Percentiles rank a stretch among this genome's conserved stretches.
These are phyloP conservation scores for Anthophora plumipes DNA, from an alignment of 2,888 invertebrate genomes.

Conservation along the genomic window DNA sequence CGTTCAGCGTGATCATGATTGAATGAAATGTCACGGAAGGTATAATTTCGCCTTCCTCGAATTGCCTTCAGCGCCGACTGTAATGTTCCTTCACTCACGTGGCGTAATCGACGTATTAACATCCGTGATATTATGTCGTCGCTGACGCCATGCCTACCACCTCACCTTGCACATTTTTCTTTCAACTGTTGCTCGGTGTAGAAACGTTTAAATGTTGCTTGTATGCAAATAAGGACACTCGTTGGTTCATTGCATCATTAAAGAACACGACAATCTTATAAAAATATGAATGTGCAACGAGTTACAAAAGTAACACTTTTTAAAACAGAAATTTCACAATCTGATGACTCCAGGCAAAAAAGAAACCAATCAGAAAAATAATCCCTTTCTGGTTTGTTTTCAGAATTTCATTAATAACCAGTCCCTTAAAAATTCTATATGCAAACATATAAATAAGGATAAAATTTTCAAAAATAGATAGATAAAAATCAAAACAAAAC, in stretches of 20 bases:
- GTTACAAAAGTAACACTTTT: too few relatives aligned
- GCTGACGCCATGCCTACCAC: constrained; percentile 8
- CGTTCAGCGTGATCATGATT: neutral
- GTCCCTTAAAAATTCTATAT: too few relatives aligned
- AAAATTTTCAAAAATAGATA: too few relatives aligned
- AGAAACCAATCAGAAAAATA: too few relatives aligned
- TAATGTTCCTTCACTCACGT: constrained; percentile 4
- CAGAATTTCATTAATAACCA: too few relatives aligned
- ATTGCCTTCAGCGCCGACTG: neutral
- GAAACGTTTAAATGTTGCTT: constrained; percentile 17
- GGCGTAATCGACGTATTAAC: constrained; percentile 27
- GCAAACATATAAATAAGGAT: too few relatives aligned
- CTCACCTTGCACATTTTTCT: constrained; percentile 33
- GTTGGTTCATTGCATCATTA: neutral
- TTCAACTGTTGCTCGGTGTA: neutral
- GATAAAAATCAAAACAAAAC: too few relatives aligned
- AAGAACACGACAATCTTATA: neutral
- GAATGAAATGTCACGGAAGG: constrained; percentile 14
- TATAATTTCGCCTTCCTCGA: constrained; percentile 5
- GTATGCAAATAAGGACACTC: neutral
- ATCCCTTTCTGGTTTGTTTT: too few relatives aligned
- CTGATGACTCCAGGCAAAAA: too few relatives aligned
- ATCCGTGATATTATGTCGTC: constrained; percentile 1
- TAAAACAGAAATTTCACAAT: too few relatives aligned
- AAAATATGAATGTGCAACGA: neutral